These are phyloP conservation scores for Plebejus anna DNA, from an alignment of 2,888 invertebrate genomes.

Conservation along the genomic window DNA sequence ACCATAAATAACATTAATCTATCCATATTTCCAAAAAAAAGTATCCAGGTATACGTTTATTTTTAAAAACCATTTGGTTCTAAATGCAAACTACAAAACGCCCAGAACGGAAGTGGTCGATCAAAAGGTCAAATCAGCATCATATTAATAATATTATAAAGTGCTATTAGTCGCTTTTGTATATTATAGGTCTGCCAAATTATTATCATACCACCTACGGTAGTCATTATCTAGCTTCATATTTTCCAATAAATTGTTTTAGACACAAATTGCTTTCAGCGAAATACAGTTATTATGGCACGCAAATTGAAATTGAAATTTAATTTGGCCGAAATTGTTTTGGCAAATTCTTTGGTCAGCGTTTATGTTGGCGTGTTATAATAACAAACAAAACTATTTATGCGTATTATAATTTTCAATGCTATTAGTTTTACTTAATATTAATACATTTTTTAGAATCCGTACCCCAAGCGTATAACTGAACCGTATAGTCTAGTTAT, in stretches of 20 bases:
- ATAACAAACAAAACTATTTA: neutral
- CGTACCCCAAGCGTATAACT: too few species aligned
- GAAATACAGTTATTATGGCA: slow-evolving; percentile 12
- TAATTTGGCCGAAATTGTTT: slow-evolving; percentile 15
- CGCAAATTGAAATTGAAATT: slow-evolving; percentile 26
- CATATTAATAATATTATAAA: slow-evolving; percentile 3
- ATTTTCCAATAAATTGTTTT: slow-evolving; percentile 21
- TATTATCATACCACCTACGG: slow-evolving; percentile 4
- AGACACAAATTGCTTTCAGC: slow-evolving; percentile 23
- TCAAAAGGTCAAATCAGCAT: neutral
- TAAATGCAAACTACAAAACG: neutral
- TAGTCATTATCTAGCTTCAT: slow-evolving; percentile 3
- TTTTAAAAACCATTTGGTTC: neutral
- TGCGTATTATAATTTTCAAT: neutral
- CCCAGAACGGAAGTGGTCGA: neutral
- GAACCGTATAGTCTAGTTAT: too few species aligned
- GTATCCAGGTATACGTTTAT: neutral
- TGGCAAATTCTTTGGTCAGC: slow-evolving; percentile 22
- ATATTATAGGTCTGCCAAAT: neutral
- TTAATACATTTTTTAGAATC: too few species aligned
- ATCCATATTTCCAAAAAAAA: too few species aligned
- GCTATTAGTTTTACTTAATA: neutral
- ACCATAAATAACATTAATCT: too few species aligned
- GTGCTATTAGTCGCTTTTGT: neutral
- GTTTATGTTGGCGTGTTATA: neutral